Percentiles rank a stretch among this genome's conserved stretches.
Conservation (phyloP, 2,113 vertebrate genomes). For the Tympanuchus pallidicinctus region DNA sequence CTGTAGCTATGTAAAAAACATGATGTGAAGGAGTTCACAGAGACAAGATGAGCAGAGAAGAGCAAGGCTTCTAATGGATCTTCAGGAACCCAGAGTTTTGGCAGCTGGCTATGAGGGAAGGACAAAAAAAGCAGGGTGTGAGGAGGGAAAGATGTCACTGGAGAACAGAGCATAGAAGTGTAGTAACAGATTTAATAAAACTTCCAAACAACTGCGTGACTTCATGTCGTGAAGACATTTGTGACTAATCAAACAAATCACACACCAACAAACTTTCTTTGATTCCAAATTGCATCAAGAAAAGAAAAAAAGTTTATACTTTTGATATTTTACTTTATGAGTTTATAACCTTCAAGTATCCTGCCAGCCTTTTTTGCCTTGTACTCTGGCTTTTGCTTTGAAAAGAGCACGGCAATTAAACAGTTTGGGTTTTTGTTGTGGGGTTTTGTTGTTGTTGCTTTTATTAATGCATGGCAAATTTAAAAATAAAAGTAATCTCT, state of each 20-base stretch:
- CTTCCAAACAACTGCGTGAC: neutral
- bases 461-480: neutral
- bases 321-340: neutral
- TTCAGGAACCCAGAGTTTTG: neutral
- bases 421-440: neutral
- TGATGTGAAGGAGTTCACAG: neutral
- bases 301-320: conserved; percentile 29
- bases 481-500: conserved; percentile 24
- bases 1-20: neutral
- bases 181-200: neutral
- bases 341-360: neutral
- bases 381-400: conserved; percentile 30
- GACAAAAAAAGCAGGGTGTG: neutral
- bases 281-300: conserved; percentile 29
- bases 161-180: neutral
- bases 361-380: neutral
- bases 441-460: neutral
- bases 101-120: neutral
- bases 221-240: neutral
- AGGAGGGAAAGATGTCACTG: neutral
- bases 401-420: conserved; percentile 29
- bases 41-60: neutral
- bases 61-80: neutral
- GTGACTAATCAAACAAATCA: conserved; percentile 25
- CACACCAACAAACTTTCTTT: neutral